These are phyloP conservation scores for Pristionchus pacificus DNA, from an alignment of 1,140 invertebrate species.

Conservation along the genomic window DNA sequence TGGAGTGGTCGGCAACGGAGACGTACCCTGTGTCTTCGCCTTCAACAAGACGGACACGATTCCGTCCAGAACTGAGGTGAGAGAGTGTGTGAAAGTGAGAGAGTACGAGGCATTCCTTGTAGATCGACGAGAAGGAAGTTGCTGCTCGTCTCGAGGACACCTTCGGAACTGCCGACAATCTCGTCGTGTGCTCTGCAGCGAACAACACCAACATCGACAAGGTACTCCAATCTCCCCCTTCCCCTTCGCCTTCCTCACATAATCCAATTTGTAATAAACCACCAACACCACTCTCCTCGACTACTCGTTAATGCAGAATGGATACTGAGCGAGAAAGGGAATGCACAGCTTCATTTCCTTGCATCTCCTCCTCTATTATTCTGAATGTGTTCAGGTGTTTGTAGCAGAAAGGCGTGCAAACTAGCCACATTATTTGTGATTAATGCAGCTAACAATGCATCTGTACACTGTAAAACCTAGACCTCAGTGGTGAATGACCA, in stretches of 20 bases:
- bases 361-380: too few species aligned
- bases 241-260: slow-evolving; percentile 12
- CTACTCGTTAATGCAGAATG: too few species aligned
- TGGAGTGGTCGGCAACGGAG: slow-evolving; percentile 6
- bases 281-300: too few species aligned
- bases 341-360: too few species aligned
- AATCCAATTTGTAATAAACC: slow-evolving; percentile 2
- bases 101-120: slow-evolving; percentile 43
- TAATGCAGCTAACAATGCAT: too few species aligned
- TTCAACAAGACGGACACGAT: slow-evolving; percentile 58
- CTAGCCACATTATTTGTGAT: too few species aligned
- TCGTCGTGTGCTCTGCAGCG: slow-evolving; percentile 31
- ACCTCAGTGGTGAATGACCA: slow-evolving; percentile 56
- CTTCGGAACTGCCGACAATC: slow-evolving; percentile 1
- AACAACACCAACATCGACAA: slow-evolving; percentile 37
- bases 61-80: slow-evolving; percentile 28
- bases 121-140: slow-evolving; percentile 42
- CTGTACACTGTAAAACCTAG: too few species aligned
- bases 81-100: not conserved
- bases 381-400: too few species aligned
- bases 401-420: too few species aligned
- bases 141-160: slow-evolving; percentile 18
- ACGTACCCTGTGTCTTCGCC: slow-evolving; percentile 57
- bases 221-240: slow-evolving; percentile 26
- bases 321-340: too few species aligned